phyloP scores from a whole-genome alignment of 2,888 invertebrate species.

The Drymonia ruficornis region DNA sequence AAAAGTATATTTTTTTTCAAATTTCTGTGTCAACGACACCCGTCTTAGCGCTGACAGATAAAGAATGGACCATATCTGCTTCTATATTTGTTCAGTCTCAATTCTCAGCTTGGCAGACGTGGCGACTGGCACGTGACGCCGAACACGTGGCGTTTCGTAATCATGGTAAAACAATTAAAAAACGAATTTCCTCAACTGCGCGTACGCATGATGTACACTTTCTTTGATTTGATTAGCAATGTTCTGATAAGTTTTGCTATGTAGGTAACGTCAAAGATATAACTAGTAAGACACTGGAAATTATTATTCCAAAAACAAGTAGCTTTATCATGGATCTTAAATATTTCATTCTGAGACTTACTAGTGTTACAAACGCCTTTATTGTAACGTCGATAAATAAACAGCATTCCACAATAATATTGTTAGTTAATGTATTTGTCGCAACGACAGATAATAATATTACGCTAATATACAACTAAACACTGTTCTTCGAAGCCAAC shows the following conservation, averaged over 20 bases:
- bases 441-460: not conserved
- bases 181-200: not conserved
- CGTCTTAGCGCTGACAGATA: slow-evolving; percentile 1
- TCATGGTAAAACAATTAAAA: slow-evolving; percentile 30
- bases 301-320: too few relatives aligned
- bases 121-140: slow-evolving; percentile 29
- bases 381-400: not conserved
- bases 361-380: too few relatives aligned
- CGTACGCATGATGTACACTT: not conserved
- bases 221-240: not conserved
- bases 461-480: not conserved
- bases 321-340: not conserved
- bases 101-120: slow-evolving; percentile 19
- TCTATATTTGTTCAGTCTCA: not conserved
- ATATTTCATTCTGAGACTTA: not conserved
- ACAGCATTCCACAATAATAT: not conserved
- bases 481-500: too few relatives aligned
- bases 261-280: not conserved
- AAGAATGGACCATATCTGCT: not conserved
- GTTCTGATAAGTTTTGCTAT: not conserved
- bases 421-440: not conserved
- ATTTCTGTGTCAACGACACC: slow-evolving; percentile 8
- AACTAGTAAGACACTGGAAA: too few relatives aligned
- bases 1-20: not conserved
- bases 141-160: slow-evolving; percentile 19